These are phyloP conservation scores for Cheirogaleus medius DNA, from an alignment of 2,113 vertebrate species.

Conservation along the genomic window DNA sequence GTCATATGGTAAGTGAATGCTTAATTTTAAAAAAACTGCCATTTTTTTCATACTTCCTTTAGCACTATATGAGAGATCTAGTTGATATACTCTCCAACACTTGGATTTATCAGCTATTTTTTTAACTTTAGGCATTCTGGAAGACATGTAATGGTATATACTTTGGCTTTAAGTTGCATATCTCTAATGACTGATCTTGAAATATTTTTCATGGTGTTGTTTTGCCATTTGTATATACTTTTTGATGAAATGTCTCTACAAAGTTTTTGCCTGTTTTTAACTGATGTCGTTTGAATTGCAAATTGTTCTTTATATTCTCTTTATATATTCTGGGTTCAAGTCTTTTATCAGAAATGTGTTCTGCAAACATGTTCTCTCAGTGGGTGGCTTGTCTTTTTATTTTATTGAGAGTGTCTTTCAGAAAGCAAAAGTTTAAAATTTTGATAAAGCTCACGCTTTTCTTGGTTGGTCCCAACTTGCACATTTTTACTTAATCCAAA, in stretches of 20 bases:
- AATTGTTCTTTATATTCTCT: background rate
- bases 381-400: background rate
- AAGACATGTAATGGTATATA: background rate
- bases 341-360: background rate
- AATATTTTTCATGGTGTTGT: background rate
- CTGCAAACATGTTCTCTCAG: background rate
- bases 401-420: background rate
- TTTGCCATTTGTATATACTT: background rate
- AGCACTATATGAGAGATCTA: background rate
- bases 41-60: background rate
- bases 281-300: background rate
- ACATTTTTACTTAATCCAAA: background rate
- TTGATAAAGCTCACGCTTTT: background rate
- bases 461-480: background rate
- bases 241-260: background rate
- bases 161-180: background rate
- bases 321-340: background rate
- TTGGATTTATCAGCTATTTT: background rate
- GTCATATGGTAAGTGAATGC: background rate
- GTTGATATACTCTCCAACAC: background rate
- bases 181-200: background rate
- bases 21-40: background rate
- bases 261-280: background rate
- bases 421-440: background rate
- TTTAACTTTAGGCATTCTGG: background rate